Percentiles rank a stretch among this genome's conserved stretches.
phyloP scores from a whole-genome alignment of 2,888 invertebrate species.

The Cyclophora albipunctata region DNA sequence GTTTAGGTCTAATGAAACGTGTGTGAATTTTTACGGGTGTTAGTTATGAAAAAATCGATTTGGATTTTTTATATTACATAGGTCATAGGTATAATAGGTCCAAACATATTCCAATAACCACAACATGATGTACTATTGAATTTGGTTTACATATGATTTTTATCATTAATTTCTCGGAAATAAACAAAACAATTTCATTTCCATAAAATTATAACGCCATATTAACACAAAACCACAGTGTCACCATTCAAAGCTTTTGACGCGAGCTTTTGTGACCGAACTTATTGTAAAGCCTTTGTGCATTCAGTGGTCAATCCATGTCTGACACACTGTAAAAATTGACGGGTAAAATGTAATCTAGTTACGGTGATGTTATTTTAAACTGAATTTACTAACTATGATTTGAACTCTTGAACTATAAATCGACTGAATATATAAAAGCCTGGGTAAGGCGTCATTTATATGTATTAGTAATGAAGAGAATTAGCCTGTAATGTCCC shows the following conservation, averaged over 20 bases:
- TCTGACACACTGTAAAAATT: constrained; percentile 50
- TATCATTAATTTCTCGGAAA: no score
- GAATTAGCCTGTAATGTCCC: background rate
- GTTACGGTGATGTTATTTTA: constrained; percentile 14
- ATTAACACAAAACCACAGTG: constrained; percentile 6
- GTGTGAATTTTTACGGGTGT: no score
- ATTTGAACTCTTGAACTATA: constrained; percentile 8
- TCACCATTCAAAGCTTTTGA: constrained; percentile 7
- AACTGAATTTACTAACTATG: no score
- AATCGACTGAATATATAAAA: background rate
- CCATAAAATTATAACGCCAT: no score
- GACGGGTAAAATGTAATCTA: constrained; percentile 28
- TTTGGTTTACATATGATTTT: no score
- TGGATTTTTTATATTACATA: no score
- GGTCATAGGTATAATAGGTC: no score
- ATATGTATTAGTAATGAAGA: background rate
- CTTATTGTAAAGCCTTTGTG: constrained; percentile 40
- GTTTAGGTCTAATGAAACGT: no score
- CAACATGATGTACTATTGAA: no score
- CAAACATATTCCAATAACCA: no score
- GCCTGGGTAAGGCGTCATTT: background rate
- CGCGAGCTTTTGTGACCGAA: constrained; percentile 12
- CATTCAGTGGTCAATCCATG: constrained; percentile 31
- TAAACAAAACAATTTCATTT: no score
- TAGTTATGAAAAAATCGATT: no score